Conservation (phyloP, 1,140 invertebrate genomes). For the Papilio helenus region DNA sequence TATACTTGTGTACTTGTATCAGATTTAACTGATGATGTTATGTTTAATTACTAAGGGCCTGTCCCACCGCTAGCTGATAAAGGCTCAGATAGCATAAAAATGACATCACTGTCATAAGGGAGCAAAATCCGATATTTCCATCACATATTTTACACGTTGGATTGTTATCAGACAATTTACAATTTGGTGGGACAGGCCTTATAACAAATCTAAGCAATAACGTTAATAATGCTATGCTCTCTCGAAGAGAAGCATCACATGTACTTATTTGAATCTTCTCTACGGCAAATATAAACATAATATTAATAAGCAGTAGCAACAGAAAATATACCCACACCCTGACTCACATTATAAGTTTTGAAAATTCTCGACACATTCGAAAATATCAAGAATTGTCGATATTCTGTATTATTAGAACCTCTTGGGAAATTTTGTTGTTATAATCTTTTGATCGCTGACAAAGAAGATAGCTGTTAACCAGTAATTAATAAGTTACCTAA, state of each 20-base stretch:
- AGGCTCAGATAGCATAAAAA: too few relatives aligned
- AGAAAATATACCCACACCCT: not conserved
- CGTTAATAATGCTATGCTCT: not conserved
- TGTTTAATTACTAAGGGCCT: too few relatives aligned
- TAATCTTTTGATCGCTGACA: not conserved
- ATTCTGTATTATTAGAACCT: not conserved
- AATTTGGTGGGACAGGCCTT: too few relatives aligned
- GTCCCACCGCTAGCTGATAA: too few relatives aligned
- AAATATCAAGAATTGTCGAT: not conserved
- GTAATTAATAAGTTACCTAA: constrained; percentile 25
- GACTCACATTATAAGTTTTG: not conserved
- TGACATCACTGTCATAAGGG: too few relatives aligned
- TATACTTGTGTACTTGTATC: not conserved
- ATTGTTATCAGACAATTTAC: too few relatives aligned
- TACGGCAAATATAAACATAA: too few relatives aligned
- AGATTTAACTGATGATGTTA: too few relatives aligned
- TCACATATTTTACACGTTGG: too few relatives aligned
- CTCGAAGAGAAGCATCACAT: not conserved
- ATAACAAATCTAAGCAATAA: constrained; percentile 1
- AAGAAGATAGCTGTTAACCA: not conserved
- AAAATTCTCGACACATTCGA: not conserved
- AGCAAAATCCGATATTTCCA: too few relatives aligned
- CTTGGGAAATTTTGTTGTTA: not conserved
- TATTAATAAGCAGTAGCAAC: not conserved
- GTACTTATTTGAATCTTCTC: not conserved